Evolutionary conservation across 64 coral and sea anemone genomes (phyloP).

Genomic region (Montipora foliosa): DNA sequence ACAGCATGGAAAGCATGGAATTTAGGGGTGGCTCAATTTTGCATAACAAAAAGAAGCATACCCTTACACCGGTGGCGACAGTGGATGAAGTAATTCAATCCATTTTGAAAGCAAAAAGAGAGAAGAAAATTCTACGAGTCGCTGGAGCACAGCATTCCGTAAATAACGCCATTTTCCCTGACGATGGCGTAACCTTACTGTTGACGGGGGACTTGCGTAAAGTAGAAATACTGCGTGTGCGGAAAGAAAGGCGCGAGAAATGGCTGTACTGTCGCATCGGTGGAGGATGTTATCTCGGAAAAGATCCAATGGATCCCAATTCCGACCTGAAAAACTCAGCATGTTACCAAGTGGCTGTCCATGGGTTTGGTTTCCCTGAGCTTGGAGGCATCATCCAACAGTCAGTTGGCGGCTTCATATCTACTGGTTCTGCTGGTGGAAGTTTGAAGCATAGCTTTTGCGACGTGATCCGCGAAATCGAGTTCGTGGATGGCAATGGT

Average conservation of each 20-base stretch:
- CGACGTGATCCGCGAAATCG: conserved; percentile 77
- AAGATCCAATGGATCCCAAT: conserved; percentile 52
- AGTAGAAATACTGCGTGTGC: conserved; percentile 50
- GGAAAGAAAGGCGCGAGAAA: background rate
- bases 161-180: conserved; percentile 21
- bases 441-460: conserved; percentile 55
- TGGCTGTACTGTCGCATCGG: conserved; percentile 73
- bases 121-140: conserved; percentile 51
- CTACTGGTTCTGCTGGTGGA: conserved; percentile 27
- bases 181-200: conserved; percentile 50
- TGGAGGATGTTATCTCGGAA: conserved; percentile 74
- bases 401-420: conserved; percentile 74
- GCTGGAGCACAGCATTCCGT: conserved; percentile 64
- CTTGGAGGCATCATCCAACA: conserved; percentile 83
- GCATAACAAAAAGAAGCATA: background rate
- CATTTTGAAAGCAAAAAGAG: conserved; percentile 38
- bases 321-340: conserved; percentile 53
- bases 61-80: conserved; percentile 1
- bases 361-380: background rate
- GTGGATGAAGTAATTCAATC: conserved; percentile 46
- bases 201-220: conserved; percentile 65
- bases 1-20: background rate
- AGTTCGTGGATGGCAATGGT: conserved; percentile 81
- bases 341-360: conserved; percentile 35
- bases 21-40: background rate